Conservation (phyloP, 2,888 invertebrate genomes). For the Bugula neritina region DNA sequence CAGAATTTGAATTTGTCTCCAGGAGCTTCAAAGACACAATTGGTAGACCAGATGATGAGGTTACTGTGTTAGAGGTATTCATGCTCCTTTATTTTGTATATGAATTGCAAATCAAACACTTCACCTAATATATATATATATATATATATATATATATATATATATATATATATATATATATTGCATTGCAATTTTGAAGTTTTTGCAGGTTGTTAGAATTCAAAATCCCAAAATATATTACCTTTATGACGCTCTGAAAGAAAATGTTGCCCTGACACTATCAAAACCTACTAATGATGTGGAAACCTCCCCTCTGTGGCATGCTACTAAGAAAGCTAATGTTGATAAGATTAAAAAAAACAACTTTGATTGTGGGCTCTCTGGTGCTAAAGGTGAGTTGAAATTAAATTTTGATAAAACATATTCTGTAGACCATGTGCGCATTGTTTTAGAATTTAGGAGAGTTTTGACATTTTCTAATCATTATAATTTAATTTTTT, state of each 20-base stretch:
- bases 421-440: too few species aligned
- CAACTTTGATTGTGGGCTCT: neutral
- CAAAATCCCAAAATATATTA: neutral
- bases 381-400: neutral
- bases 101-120: too few species aligned
- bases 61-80: neutral
- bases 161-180: too few species aligned
- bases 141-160: too few species aligned
- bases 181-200: too few species aligned
- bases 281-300: neutral
- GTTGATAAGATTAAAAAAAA: neutral
- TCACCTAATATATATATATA: too few species aligned
- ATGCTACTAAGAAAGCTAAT: neutral
- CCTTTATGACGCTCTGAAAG: neutral
- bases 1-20: neutral
- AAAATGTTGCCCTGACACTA: neutral
- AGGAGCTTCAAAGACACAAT: neutral
- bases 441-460: too few species aligned
- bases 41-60: neutral
- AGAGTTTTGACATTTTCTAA: too few species aligned
- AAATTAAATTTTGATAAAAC: neutral
- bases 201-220: neutral
- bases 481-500: too few species aligned
- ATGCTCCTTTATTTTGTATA: too few species aligned
- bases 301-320: neutral